phyloP scores from a whole-genome alignment of 2,888 invertebrate species.

The Sthenelais limicola region DNA sequence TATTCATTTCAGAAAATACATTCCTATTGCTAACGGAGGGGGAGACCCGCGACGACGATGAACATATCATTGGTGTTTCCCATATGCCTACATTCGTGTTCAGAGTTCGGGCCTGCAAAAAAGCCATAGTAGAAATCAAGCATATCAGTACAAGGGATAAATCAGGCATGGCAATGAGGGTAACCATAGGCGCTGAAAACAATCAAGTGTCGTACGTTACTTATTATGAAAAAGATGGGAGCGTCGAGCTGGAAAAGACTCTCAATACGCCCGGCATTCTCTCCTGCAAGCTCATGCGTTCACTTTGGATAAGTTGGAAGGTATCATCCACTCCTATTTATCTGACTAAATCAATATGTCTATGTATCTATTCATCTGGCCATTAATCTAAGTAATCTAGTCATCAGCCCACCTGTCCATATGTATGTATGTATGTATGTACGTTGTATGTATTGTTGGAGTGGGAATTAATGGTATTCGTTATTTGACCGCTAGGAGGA shows the following conservation, averaged over 20 bases:
- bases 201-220: not conserved
- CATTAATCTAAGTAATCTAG: too few species aligned
- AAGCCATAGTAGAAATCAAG: not conserved
- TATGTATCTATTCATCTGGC: too few species aligned
- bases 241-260: not conserved
- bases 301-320: constrained; percentile 23
- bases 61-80: not conserved
- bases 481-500: too few species aligned
- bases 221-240: not conserved
- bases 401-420: too few species aligned
- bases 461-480: too few species aligned
- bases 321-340: too few species aligned
- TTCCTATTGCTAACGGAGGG: not conserved
- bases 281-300: not conserved
- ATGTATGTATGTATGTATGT: too few species aligned
- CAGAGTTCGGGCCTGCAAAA: constrained; percentile 2
- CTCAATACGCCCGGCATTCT: not conserved
- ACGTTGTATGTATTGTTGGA: too few species aligned
- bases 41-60: not conserved
- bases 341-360: too few species aligned
- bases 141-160: not conserved
- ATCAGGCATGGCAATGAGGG: not conserved
- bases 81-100: not conserved
- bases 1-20: constrained; percentile 6
- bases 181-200: not conserved